phyloP scores from a whole-genome alignment of 2,113 vertebrate genomes.

The Eubucco bourcierii region DNA sequence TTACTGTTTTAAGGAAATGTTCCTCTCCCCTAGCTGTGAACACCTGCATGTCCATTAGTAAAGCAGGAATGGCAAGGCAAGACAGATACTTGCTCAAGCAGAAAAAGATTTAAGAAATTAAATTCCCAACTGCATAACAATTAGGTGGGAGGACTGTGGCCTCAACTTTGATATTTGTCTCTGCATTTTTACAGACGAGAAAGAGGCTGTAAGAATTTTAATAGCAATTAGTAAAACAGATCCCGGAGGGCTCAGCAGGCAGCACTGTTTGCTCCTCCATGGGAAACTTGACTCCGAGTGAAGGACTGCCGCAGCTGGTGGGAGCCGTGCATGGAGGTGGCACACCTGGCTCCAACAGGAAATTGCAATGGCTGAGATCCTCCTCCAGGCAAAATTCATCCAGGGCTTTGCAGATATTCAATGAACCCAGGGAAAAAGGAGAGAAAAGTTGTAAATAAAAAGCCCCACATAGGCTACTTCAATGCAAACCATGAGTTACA shows the following conservation, averaged over 20 bases:
- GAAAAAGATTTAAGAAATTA: neutral
- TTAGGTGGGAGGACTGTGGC: neutral
- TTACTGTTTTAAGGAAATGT: neutral
- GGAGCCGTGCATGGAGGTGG: neutral
- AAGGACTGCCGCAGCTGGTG: neutral
- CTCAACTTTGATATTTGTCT: neutral
- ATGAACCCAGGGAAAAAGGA: neutral
- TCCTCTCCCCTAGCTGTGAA: neutral
- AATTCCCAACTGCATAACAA: neutral
- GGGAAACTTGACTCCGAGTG: neutral
- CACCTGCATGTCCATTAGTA: neutral
- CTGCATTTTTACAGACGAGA: neutral
- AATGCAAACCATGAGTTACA: neutral
- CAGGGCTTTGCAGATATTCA: neutral
- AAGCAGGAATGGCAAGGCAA: neutral
- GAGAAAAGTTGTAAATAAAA: neutral
- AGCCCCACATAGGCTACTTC: neutral
- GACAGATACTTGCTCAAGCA: neutral
- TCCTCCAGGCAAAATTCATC: neutral
- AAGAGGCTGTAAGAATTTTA: neutral
- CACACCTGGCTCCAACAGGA: constrained; percentile 7
- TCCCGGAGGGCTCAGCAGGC: neutral
- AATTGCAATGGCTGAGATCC: neutral
- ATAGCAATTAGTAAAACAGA: neutral
- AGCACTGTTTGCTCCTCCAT: neutral